These are phyloP conservation scores for Allophyes oxyacanthae DNA, from an alignment of 2,888 invertebrate species.

Conservation along the genomic window DNA sequence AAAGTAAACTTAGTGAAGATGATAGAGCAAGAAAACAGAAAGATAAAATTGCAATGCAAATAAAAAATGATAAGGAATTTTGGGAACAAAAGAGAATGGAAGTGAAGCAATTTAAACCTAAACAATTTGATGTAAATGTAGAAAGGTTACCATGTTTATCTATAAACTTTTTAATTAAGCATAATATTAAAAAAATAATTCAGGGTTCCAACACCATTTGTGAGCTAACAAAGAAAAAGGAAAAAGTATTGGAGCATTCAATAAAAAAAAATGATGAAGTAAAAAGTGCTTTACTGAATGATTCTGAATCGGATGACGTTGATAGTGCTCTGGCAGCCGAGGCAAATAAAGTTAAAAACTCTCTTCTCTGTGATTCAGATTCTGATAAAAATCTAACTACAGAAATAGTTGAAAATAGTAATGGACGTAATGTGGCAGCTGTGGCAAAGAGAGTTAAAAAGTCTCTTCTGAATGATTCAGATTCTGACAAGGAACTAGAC, in stretches of 20 bases:
- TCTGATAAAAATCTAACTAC: slow-evolving; percentile 26
- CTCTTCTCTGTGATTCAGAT: slow-evolving; percentile 53
- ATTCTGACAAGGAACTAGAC: too few relatives aligned
- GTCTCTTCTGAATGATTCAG: too few relatives aligned
- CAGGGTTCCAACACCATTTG: slow-evolving; percentile 63
- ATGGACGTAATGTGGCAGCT: too few relatives aligned
- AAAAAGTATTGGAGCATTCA: slow-evolving; percentile 16
- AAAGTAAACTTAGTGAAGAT: slow-evolving; percentile 15
- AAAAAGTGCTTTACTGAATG: slow-evolving; percentile 61
- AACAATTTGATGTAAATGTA: slow-evolving; percentile 69
- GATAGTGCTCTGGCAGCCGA: slow-evolving; percentile 21
- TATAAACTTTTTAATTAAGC: slow-evolving; percentile 60
- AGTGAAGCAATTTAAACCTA: slow-evolving; percentile 72
- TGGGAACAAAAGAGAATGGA: slow-evolving; percentile 68
- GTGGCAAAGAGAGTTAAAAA: too few relatives aligned
- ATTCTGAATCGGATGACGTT: slow-evolving; percentile 60
- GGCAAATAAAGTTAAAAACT: slow-evolving; percentile 39
- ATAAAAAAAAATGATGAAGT: slow-evolving; percentile 51
- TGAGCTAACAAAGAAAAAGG: slow-evolving; percentile 50
- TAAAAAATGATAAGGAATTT: slow-evolving; percentile 52
- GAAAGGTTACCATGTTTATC: slow-evolving; percentile 69
- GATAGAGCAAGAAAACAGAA: slow-evolving; percentile 19
- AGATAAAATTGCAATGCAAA: slow-evolving; percentile 5
- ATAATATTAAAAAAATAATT: slow-evolving; percentile 70
- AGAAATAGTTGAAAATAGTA: slow-evolving; percentile 1